Conservation (phyloP, 2,888 invertebrate species). For the Tetrapedia diversipes region DNA sequence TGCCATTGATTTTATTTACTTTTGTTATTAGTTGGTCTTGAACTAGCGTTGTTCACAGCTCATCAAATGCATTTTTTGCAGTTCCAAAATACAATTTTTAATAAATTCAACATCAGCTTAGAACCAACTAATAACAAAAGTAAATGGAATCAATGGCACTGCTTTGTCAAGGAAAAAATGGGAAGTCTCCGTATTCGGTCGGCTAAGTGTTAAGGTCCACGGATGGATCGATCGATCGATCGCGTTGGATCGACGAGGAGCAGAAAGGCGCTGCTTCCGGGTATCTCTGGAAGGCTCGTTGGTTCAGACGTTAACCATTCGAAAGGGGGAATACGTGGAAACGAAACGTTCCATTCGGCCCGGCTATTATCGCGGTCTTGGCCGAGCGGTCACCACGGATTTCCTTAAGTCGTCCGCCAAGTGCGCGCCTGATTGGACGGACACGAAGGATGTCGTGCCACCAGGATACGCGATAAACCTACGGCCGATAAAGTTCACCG, state of each 20-base stretch:
- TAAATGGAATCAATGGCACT: too few relatives aligned
- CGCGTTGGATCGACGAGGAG: conserved; percentile 8
- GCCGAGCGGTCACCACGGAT: conserved; percentile 74
- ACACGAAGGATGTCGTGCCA: conserved; percentile 79
- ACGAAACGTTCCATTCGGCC: conserved; percentile 59
- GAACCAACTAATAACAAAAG: too few relatives aligned
- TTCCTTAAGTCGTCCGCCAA: conserved; percentile 77
- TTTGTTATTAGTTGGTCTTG: too few relatives aligned
- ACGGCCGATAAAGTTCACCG: conserved; percentile 70
- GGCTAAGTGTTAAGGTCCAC: too few relatives aligned
- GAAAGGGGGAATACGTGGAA: conserved; percentile 54
- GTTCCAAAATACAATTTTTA: too few relatives aligned
- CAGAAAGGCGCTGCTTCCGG: conserved; percentile 46
- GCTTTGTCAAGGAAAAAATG: too few relatives aligned
- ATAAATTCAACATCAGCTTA: too few relatives aligned
- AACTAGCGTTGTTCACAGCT: too few relatives aligned
- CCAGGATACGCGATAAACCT: conserved; percentile 79
- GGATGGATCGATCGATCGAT: conserved; percentile 18
- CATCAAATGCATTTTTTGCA: too few relatives aligned
- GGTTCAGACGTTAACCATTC: conserved; percentile 21
- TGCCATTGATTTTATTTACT: too few relatives aligned
- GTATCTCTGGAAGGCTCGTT: conserved; percentile 49
- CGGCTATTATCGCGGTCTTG: conserved; percentile 77
- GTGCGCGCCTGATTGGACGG: conserved; percentile 75
- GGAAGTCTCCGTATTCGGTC: too few relatives aligned